Evolutionary conservation across 2,888 invertebrate genomes (phyloP), one percentile per base, ranked within the genome.

Genomic region (Drosophila meridiana): DNA sequence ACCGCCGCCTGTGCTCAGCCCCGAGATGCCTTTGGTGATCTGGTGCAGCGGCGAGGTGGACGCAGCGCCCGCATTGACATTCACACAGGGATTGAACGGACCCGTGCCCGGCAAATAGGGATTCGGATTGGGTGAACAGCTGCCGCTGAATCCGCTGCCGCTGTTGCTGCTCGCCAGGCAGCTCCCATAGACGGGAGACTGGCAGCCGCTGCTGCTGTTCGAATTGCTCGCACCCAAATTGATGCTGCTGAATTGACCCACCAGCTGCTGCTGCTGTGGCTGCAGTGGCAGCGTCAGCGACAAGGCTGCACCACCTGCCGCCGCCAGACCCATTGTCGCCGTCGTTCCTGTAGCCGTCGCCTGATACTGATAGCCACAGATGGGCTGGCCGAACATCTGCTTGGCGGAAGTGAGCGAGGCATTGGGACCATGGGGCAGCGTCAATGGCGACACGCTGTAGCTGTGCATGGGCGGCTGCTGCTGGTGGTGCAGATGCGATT

Each of bases 11-110:
- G 97, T 97, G 87, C 96, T 96, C 20, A 96, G 92, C 47, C 95
- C 96, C 88, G 96, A 96, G 6, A 97, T 94, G 11, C 97, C 96
- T 94, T 92, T 94, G 0, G 94, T 94, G 56, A 95, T 95, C 86
- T 96, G 96, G 89, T 96, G 96, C 55, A 96, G 93, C 0, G 96
- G 96, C 0, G 94, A 95, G 3, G 94, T 40, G 40, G 40, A 90
- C n/a, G 91, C 90, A n/a, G 91, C 91, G 50, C 92, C 93, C 3
- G 74, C 70, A 32, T 65, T 76, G 4, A 72, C 69, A 32, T 60
- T 76, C 7, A 72, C 60, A 28, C 82, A 80, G n/a, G 84, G 78
- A 76, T 82, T 87, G 43, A 89, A 86, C 0, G 83, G 65, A 0
- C 87, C 82, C 0, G 85, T 80, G 56, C 84, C 88, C 5, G 87